Base-by-base conservation (phyloP, 2,797 vertebrate genomes). In the Coendou prehensilis region DNA sequence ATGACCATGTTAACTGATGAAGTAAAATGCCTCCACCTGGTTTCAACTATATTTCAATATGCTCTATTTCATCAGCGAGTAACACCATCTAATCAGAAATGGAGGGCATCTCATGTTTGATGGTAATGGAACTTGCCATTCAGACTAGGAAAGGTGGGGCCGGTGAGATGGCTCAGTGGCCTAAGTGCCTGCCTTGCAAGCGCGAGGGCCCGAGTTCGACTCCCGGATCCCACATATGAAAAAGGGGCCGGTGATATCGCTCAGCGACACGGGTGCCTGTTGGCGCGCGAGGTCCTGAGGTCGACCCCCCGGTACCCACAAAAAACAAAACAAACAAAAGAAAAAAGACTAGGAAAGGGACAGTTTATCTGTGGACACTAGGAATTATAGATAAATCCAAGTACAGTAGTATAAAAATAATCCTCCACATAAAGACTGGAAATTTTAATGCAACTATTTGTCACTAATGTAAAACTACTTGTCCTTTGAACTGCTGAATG, bases 331-430 rank as follows among this genome's bases (percentile, higher is more conserved):
- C n/a, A n/a, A n/a, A n/a, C n/a, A n/a, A n/a, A n/a, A n/a, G n/a
- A n/a, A n/a, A n/a, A n/a, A n/a, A 91, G 54, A 33, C 11, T 73
- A 76, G 9, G 45, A 88, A 41, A 82, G 41, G 78, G 54, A 81
- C 0, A 47, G 23, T 83, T 79, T 78, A 81, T 94, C 5, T 23
- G 0, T 50, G 57, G 47, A 73, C 61, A 57, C 56, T 89, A 45
- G 54, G 85, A 89, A 92, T 79, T 59, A 80, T n/a, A 78, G 61
- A 56, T 18, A 93, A 87, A 90, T 84, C 41, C 50, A 79, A 54
- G 41, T 41, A 75, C 2, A 89, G 41, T 15, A n/a, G 5, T 13
- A 18, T 64, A 67, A 57, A 93, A 8, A 30, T 57, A 92, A 45
- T 95, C 59, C 9, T 93, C 47, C 64, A 23, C 1, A 33, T 71